Conservation (phyloP, 2,113 vertebrate genomes). For the Lampris megalopsis region DNA sequence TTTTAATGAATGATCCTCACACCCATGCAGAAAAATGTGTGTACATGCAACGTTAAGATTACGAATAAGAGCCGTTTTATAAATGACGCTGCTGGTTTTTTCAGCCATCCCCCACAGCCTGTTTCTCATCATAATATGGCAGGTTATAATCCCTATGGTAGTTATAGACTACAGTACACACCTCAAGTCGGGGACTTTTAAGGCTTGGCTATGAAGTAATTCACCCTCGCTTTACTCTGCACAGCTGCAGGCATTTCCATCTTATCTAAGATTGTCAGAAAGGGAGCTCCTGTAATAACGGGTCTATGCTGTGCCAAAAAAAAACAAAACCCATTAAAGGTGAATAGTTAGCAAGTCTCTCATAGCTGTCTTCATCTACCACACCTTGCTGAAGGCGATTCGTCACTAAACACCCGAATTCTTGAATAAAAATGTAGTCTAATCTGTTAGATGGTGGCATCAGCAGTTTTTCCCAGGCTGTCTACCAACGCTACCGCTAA, state of each 20-base stretch:
- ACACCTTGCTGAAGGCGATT: background rate
- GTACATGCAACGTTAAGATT: no score
- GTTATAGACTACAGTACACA: background rate
- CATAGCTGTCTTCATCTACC: background rate
- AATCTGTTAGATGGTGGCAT: slow-evolving; percentile 44
- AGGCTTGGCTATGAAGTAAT: background rate
- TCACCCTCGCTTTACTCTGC: background rate
- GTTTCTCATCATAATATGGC: background rate
- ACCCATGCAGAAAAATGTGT: background rate
- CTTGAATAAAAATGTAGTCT: slow-evolving; percentile 28
- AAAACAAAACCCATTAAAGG: background rate
- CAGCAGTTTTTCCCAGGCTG: slow-evolving; percentile 37
- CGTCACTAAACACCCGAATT: slow-evolving; percentile 4
- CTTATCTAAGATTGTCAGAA: background rate
- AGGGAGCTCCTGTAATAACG: background rate
- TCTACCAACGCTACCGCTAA: slow-evolving; percentile 59
- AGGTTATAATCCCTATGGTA: background rate
- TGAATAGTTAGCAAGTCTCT: background rate
- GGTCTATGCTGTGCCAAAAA: background rate
- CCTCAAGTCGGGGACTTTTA: background rate
- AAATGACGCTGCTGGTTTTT: background rate
- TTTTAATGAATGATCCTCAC: no score
- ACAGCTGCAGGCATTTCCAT: background rate
- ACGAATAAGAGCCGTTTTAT: background rate
- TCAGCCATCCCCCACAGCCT: background rate